Base-by-base conservation (phyloP, 92 coral and sea anemone genomes). In the Palythoa heliodiscus region DNA sequence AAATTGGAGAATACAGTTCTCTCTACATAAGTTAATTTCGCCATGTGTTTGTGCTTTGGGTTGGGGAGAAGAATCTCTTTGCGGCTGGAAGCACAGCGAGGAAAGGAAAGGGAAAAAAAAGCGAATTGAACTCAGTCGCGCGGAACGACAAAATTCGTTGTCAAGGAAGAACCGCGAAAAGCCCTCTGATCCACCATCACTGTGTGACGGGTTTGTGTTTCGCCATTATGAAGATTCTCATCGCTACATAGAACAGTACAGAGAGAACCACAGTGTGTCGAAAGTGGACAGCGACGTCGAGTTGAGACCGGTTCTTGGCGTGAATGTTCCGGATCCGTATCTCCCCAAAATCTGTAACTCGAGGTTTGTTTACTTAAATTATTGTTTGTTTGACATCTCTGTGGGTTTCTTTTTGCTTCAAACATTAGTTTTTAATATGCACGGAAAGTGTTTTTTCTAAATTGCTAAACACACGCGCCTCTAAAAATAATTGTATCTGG, bases 241-340 rank as follows among this genome's bases (percentile, higher is more conserved):
- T 17, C 92, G 91, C 76, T 97, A 97, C 23, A 97, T 97, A 11
- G 90, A 91, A 52, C 97, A 97, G 70, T 97, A 97, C 87, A 92
- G 99, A 11, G 95, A 91, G 70, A 95, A 93, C 50, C 95, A 95
- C 76, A 64, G 93, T 25, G 82, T 91, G 24, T 84, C 92, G 3
- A 87, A 86, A 47, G 73, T 92, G 88, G 95, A 86, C 40, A 87
- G 87, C 47, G 98, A 90, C 53, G 55, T 82, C 15, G 92, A 88
- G 74, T 55, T 84, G 72, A 79, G 81, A n/a, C 93, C 98, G 2
- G 92, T 92, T 17, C 85, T 94, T 58, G 98, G 98, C 3, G 85
- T 94, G 9, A 89, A 94, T 74, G 87, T 92, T 0, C 98, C 98
- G 11, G 98, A 94, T 78, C 98, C 98, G 0, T 94, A 94, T 72